Base-by-base conservation (phyloP, 2,797 vertebrate species). In the Dicrostonyx torquatus region DNA sequence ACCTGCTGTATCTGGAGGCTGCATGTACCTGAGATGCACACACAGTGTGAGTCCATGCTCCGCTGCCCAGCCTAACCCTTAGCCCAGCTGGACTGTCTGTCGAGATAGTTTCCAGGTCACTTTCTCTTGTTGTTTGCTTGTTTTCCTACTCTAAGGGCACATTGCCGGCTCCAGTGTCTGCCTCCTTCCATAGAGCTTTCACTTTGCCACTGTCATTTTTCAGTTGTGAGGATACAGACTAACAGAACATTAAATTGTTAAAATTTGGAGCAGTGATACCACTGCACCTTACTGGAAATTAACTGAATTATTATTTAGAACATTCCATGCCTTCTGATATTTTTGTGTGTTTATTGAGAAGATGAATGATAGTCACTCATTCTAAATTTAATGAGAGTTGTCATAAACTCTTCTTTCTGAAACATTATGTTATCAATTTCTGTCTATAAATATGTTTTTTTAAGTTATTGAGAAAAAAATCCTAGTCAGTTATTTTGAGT, bases 281-380 rank as follows among this genome's bases (percentile, higher is more conserved):
- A 43, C 26, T 13, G 10, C 26, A 50, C 84, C 66, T 60, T 45
- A 37, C 60, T 45, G 0, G 53, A 70, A 50, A 24, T 45, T 48
- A 79, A 1, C 78, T 45, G 34, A 84, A 50, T 34, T 72, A 40
- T 29, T 76, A 95, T 90, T 66, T 34, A 48, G 70, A 92, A 1
- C 70, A 29, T 31, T 75, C 37, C 68, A 13, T 40, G 40, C 31
- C 73, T 94, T 94, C 88, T 55, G 40, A 87, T 76, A 50, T 82
- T 31, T 78, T 78, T 92, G 79, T 80, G 20, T 92, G 76, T 90
- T 97, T 92, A 58, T 93, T 90, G 87, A 90, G 34, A 94, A 87
- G 60, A 60, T 92, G 40, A 87, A 79, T 92, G 85, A 85, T 40
- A 82, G 60, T 91, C 37, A 91, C 22, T 20, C 29, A 62, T 94